Conservation (phyloP, 35 echinoderm and acorn worm species). For the Ophioderma brevispina region DNA sequence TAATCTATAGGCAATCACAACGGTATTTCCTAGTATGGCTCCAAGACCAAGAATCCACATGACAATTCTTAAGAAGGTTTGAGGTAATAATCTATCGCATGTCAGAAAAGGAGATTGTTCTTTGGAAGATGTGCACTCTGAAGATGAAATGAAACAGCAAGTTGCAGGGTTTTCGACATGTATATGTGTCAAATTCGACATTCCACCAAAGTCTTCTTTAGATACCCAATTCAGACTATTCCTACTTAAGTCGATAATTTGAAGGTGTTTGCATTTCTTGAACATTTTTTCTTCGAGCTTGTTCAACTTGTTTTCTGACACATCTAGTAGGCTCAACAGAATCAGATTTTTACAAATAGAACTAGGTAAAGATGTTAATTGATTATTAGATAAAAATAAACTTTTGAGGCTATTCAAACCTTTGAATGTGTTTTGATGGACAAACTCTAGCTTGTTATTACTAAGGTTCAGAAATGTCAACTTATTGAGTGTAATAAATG, state of each 20-base stretch:
- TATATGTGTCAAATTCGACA: not conserved
- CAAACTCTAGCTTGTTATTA: too few species aligned
- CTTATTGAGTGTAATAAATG: too few species aligned
- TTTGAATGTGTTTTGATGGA: too few species aligned
- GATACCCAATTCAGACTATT: not conserved
- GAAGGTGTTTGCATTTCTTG: not conserved
- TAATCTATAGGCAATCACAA: not conserved
- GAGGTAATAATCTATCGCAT: not conserved
- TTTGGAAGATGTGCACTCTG: not conserved
- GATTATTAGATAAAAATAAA: too few species aligned
- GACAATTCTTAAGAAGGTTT: not conserved
- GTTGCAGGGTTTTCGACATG: not conserved
- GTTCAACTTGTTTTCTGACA: too few species aligned
- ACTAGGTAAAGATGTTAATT: too few species aligned
- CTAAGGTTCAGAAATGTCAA: too few species aligned
- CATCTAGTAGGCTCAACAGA: too few species aligned
- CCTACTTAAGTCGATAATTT: not conserved
- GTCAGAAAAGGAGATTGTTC: not conserved
- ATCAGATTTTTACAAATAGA: too few species aligned
- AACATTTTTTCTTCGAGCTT: too few species aligned
- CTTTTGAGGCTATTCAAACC: too few species aligned
- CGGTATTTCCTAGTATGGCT: not conserved
- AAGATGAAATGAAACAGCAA: not conserved
- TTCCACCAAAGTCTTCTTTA: not conserved
- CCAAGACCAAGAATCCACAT: not conserved